Base-by-base conservation (phyloP, 2,888 invertebrate species). In the Terebella lapidaria region DNA sequence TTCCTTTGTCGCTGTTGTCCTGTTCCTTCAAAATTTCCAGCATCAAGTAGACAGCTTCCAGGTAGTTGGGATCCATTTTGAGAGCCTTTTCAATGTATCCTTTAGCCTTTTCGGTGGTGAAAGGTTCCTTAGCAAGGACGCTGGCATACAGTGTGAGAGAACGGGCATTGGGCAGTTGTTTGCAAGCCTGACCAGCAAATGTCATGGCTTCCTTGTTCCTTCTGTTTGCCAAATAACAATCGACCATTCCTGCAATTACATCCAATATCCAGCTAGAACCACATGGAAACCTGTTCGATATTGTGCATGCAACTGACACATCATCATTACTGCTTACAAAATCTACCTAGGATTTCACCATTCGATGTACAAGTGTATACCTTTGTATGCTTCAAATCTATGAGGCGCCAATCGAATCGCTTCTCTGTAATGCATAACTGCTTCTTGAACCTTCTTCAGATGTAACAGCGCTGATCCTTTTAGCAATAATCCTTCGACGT, bases 101-200 rank as follows among this genome's bases (percentile, higher is more conserved):
- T 72, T 87, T 87, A 0, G 89, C 88, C 77, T 79, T 81, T 56
- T 74, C 70, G 28, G 74, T 66, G 26, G 72, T 73, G n/a, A 70
- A 65, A 15, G 77, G 74, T 79, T 89, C 89, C 72, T 87, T 87
- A 68, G 88, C 84, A 55, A 90, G 78, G 0, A 89, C 88, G 57
- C 87, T 86, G 0, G 89, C 90, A 74, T 89, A 88, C 65, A 91
- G 89, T 68, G 89, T 88, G 57, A 89, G 84, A 64, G 88, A 86
- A 70, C 90, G 83, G 0, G 90, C 87, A 56, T 86, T 87, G 63
- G 87, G 87, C 54, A 90, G 83, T 64, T 87, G 86, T 71, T 88
- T 88, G 59, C 88, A 87, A 54, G 89, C 87, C 75, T 86, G 85
- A 22, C 86, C 85, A 0, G 90, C 89, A 73, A 88, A 85, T 15